phyloP scores from a whole-genome alignment of 2,797 vertebrate genomes.

The Characodon lateralis region DNA sequence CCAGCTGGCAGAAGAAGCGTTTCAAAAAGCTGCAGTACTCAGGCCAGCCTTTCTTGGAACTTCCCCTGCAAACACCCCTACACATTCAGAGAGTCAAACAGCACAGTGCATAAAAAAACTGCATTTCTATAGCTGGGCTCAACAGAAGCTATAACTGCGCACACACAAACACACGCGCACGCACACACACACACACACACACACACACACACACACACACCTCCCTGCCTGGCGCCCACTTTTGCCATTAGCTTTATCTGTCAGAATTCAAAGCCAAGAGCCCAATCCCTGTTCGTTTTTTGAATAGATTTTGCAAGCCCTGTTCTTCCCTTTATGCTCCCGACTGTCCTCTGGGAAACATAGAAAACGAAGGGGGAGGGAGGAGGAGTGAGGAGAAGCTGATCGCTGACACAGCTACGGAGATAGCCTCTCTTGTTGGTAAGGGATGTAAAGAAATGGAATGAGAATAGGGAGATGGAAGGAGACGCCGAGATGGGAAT shows the following conservation, averaged over 20 bases:
- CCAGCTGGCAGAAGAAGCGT: constrained; percentile 39
- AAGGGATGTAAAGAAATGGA: constrained; percentile 59
- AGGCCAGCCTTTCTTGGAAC: constrained; percentile 56
- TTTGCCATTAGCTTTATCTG: constrained; percentile 67
- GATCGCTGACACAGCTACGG: constrained; percentile 72
- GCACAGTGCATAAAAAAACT: constrained; percentile 63
- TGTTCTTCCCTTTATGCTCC: constrained; percentile 67
- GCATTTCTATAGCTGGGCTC: constrained; percentile 65
- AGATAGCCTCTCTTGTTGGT: constrained; percentile 69
- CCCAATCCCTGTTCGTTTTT: constrained; percentile 52
- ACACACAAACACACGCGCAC: constrained; percentile 24
- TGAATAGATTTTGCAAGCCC: constrained; percentile 67
- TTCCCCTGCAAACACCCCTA: constrained; percentile 57
- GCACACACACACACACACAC: constrained; percentile 27
- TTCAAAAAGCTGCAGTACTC: constrained; percentile 55
- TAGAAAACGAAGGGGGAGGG: constrained; percentile 25
- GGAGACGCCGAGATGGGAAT: constrained; percentile 61
- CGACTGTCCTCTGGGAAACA: constrained; percentile 53
- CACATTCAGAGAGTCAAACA: constrained; percentile 56
- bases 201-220: constrained; percentile 25
- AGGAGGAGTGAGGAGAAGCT: constrained; percentile 23
- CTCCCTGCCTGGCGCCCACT: constrained; percentile 55
- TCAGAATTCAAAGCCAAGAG: constrained; percentile 62
- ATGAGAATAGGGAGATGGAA: constrained; percentile 49
- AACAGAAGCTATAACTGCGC: constrained; percentile 38